Evolutionary conservation across 2,888 invertebrate species (phyloP).

Genomic region (Rotaria socialis): DNA sequence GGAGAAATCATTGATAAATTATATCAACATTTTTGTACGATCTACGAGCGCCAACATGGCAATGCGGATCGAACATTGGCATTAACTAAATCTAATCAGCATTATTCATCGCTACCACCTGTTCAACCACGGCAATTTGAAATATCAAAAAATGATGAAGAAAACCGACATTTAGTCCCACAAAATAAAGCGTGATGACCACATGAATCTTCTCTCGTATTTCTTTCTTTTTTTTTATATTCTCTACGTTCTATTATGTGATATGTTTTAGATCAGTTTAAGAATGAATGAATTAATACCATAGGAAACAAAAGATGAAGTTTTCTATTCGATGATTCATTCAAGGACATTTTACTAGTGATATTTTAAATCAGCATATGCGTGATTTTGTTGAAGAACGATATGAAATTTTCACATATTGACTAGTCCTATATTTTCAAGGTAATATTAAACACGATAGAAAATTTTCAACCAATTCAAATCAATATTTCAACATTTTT

Average conservation of each 20-base stretch:
- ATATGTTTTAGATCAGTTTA: not conserved
- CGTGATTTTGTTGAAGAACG: not conserved
- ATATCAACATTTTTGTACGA: conserved; percentile 37
- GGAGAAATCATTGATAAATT: conserved; percentile 46
- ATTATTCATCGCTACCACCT: not conserved
- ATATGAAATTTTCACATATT: not conserved
- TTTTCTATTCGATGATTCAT: too few species aligned
- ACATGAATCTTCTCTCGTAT: not conserved
- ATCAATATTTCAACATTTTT: not conserved
- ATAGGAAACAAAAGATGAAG: not conserved
- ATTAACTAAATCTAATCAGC: not conserved
- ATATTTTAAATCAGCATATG: too few species aligned
- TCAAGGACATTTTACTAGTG: too few species aligned
- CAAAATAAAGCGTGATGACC: not conserved
- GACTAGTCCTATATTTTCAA: not conserved
- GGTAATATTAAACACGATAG: not conserved
- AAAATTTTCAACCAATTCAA: not conserved
- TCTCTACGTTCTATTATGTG: not conserved
- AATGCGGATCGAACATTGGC: not conserved
- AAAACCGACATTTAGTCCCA: not conserved
- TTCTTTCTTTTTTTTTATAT: not conserved
- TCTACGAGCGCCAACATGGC: not conserved
- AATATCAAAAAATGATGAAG: not conserved
- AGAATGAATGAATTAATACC: not conserved
- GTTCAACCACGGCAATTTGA: not conserved